Percentiles rank a stretch among this genome's conserved stretches.
Conservation (phyloP, 2,888 invertebrate genomes). For the Caenorhabditis angaria region DNA sequence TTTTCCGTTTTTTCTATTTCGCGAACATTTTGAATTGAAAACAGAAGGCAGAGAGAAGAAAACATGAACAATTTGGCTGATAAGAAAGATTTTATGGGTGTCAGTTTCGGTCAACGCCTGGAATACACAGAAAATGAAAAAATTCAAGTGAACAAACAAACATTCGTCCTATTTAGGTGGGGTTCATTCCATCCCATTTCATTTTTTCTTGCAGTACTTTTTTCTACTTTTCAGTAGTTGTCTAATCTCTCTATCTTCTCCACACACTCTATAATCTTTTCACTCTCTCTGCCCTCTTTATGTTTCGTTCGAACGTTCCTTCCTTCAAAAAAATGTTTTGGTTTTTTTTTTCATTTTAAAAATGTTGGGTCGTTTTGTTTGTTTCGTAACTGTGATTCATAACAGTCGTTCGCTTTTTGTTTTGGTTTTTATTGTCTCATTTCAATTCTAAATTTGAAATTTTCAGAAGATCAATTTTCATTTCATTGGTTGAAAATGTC, state of each 20-base stretch:
- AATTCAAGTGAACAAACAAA: too few species aligned
- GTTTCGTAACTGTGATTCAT: neutral
- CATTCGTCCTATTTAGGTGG: too few species aligned
- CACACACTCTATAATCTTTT: neutral
- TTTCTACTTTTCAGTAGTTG: neutral
- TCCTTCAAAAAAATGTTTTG: neutral
- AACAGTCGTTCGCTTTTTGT: too few species aligned
- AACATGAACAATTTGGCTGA: too few species aligned
- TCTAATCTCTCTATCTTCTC: neutral
- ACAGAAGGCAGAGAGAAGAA: too few species aligned
- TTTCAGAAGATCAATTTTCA: neutral
- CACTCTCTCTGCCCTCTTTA: neutral
- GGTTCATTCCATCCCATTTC: conserved; percentile 5
- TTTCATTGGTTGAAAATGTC: neutral
- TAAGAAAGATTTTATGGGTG: too few species aligned
- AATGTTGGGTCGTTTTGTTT: too few species aligned
- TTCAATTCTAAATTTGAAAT: neutral
- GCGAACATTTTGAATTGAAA: too few species aligned
- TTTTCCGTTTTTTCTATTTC: too few species aligned
- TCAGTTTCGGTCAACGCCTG: too few species aligned
- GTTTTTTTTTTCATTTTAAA: neutral
- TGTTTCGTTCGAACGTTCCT: neutral
- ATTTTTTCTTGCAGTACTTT: neutral
- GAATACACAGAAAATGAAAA: too few species aligned
- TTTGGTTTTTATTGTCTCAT: neutral